Conservation (phyloP, 1,140 invertebrate genomes). For the Onthophagus taurus region DNA sequence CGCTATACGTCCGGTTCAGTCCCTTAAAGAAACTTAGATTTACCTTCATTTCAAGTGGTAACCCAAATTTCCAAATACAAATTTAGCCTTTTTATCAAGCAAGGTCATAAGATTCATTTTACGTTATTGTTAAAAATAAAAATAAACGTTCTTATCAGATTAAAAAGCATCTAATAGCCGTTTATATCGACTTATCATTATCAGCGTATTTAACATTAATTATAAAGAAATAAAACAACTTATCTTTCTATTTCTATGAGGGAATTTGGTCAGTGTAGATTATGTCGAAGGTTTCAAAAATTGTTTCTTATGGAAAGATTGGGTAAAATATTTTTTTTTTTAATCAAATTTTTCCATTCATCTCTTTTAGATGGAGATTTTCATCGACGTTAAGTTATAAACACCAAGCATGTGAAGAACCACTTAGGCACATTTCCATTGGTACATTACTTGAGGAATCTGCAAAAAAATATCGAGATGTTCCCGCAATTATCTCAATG, state of each 20-base stretch:
- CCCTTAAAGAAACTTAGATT: too few relatives aligned
- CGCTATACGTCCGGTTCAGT: too few relatives aligned
- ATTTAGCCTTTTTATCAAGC: too few relatives aligned
- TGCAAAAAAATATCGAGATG: slow-evolving; percentile 45
- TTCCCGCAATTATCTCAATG: slow-evolving; percentile 49
- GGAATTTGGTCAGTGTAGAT: too few relatives aligned
- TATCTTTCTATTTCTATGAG: too few relatives aligned
- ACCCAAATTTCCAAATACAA: too few relatives aligned
- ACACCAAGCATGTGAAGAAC: slow-evolving; percentile 45
- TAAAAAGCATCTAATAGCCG: too few relatives aligned
- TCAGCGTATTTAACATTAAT: neutral
- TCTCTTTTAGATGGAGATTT: slow-evolving; percentile 2
- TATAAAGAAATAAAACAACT: neutral
- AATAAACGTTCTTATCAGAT: too few relatives aligned
- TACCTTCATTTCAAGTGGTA: too few relatives aligned
- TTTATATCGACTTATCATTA: too few relatives aligned
- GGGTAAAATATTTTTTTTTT: neutral
- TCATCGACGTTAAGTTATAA: slow-evolving; percentile 34
- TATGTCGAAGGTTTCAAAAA: neutral
- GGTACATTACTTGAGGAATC: slow-evolving; percentile 50
- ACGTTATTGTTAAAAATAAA: too few relatives aligned
- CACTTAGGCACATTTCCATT: slow-evolving; percentile 51
- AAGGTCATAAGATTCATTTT: too few relatives aligned
- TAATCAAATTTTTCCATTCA: neutral
- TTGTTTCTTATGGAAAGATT: neutral